Percentiles rank a stretch among this genome's conserved stretches.
phyloP scores from a whole-genome alignment of 1,140 invertebrate species.

The Riptortus pedestris region DNA sequence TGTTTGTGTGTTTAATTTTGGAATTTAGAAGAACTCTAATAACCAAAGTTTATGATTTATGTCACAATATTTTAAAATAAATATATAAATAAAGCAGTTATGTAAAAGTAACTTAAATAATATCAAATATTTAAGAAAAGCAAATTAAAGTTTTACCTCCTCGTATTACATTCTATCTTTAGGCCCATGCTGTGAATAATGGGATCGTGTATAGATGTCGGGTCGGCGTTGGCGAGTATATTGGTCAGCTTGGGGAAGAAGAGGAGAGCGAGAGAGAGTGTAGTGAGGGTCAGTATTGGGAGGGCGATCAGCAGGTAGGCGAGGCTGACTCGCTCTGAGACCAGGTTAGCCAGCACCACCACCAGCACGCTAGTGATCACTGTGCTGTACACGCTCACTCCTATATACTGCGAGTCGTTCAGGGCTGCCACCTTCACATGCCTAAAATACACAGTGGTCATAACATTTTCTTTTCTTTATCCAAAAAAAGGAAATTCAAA shows the following conservation, averaged over 20 bases:
- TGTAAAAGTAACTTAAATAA: too few species aligned
- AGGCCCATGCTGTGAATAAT: slow-evolving; percentile 78
- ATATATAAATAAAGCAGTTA: too few species aligned
- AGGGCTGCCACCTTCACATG: slow-evolving; percentile 93
- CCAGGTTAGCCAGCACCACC: slow-evolving; percentile 71
- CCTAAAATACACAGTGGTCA: slow-evolving; percentile 38
- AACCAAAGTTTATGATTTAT: too few species aligned
- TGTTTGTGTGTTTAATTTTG: too few species aligned
- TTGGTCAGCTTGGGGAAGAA: slow-evolving; percentile 75
- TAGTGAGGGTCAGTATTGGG: slow-evolving; percentile 74
- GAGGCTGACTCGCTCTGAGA: slow-evolving; percentile 71
- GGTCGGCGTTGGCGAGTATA: slow-evolving; percentile 47
- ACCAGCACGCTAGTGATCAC: slow-evolving; percentile 78
- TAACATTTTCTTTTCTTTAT: not conserved
- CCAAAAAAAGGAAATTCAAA: too few species aligned
- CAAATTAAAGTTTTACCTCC: too few species aligned
- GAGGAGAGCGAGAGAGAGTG: slow-evolving; percentile 70
- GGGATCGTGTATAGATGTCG: slow-evolving; percentile 49
- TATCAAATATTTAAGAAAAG: too few species aligned
- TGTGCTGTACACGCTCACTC: slow-evolving; percentile 83
- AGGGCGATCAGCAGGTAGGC: slow-evolving; percentile 72
- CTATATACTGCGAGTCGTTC: slow-evolving; percentile 95
- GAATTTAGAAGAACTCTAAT: too few species aligned
- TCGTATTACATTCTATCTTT: slow-evolving; percentile 76
- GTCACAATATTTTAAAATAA: too few species aligned